Conservation (phyloP, 2,113 vertebrate species). For the Dolichallabes microphthalmus region DNA sequence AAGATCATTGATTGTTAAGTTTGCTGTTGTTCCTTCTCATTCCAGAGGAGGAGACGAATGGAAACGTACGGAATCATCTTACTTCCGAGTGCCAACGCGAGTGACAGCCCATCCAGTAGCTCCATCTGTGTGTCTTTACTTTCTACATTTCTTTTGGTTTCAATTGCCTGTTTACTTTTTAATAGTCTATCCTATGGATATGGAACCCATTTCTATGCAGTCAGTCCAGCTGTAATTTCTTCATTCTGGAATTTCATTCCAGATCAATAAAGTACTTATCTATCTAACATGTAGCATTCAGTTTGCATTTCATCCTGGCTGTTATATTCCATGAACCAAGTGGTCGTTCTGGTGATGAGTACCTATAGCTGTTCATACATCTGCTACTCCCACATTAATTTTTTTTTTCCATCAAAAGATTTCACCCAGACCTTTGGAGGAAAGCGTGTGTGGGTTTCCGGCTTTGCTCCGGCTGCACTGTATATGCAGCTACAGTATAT, state of each 20-base stretch:
- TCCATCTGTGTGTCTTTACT: too few relatives aligned
- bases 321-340: constrained; percentile 43
- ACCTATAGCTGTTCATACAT: constrained; percentile 38
- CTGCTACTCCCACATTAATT: constrained; percentile 18
- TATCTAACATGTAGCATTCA: too few relatives aligned
- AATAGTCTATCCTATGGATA: too few relatives aligned
- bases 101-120: too few relatives aligned
- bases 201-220: too few relatives aligned
- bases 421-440: constrained; percentile 35
- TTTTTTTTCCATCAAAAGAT: constrained; percentile 32
- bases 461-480: constrained; percentile 25
- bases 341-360: constrained; percentile 31
- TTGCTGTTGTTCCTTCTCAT: neutral
- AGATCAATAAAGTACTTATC: too few relatives aligned
- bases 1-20: neutral
- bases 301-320: constrained; percentile 12
- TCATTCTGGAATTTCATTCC: too few relatives aligned
- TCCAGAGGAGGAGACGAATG: neutral
- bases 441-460: constrained; percentile 28
- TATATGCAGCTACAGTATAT: constrained; percentile 14
- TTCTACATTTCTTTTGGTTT: too few relatives aligned
- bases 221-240: too few relatives aligned
- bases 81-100: too few relatives aligned
- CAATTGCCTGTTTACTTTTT: too few relatives aligned
- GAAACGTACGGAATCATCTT: neutral